A percentile compares a stretch with the other conserved stretches of the same genome.
Evolutionary conservation across 1,140 invertebrate genomes (phyloP).

Genomic region (Drosophila nikananu): DNA sequence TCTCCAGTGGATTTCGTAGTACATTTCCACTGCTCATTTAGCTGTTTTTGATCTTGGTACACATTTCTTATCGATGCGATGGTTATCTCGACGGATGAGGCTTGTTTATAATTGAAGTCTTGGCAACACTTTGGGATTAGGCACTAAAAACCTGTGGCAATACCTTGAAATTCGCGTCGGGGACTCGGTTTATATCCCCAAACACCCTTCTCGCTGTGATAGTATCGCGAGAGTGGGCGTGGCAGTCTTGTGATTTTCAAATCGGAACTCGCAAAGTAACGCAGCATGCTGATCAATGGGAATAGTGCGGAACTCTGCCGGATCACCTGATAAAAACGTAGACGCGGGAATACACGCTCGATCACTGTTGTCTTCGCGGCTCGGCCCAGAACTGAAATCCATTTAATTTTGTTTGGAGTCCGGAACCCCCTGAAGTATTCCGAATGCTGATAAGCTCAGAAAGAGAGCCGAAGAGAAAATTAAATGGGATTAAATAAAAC

Average conservation of each 20-base stretch:
- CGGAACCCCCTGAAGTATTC: slow-evolving; percentile 39
- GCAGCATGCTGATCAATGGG: slow-evolving; percentile 65
- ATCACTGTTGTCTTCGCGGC: slow-evolving; percentile 13
- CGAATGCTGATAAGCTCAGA: slow-evolving; percentile 33
- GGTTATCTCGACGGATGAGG: slow-evolving; percentile 62
- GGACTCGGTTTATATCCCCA: slow-evolving; percentile 87
- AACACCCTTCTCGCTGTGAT: slow-evolving; percentile 87
- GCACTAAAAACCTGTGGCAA: slow-evolving; percentile 5
- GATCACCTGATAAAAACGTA: slow-evolving; percentile 32
- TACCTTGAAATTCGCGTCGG: slow-evolving; percentile 86
- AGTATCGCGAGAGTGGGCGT: slow-evolving; percentile 73
- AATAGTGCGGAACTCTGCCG: slow-evolving; percentile 21
- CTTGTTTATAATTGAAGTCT: slow-evolving; percentile 56
- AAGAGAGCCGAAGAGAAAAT: slow-evolving; percentile 7
- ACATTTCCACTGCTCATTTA: slow-evolving; percentile 39
- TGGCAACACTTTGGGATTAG: slow-evolving; percentile 34
- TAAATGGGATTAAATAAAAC: not conserved
- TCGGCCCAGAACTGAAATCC: slow-evolving; percentile 42
- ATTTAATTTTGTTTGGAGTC: slow-evolving; percentile 30
- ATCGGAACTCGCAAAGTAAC: slow-evolving; percentile 49
- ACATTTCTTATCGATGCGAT: slow-evolving; percentile 53
- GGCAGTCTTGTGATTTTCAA: slow-evolving; percentile 34
- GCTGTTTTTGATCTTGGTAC: slow-evolving; percentile 36
- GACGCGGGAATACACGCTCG: slow-evolving; percentile 8
- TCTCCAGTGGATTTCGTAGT: slow-evolving; percentile 8